phyloP scores from a whole-genome alignment of 1,140 invertebrate species.

The Penaeus japonicus region DNA sequence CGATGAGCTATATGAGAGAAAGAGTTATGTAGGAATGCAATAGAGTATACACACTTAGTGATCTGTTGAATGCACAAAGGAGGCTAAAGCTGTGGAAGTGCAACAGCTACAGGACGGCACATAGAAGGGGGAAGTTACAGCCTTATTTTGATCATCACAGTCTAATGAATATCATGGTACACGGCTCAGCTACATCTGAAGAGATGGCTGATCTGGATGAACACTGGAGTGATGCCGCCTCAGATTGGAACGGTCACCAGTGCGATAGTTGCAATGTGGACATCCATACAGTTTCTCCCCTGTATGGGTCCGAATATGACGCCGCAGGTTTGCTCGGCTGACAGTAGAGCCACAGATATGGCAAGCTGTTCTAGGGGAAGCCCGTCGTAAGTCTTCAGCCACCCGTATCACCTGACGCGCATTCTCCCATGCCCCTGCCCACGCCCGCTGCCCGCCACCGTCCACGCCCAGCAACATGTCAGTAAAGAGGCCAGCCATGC shows the following conservation, averaged over 20 bases:
- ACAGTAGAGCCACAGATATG: slow-evolving; percentile 52
- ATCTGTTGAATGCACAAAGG: not conserved
- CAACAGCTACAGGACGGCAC: not conserved
- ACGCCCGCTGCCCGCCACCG: slow-evolving; percentile 40
- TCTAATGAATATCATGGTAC: not conserved
- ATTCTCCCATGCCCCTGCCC: slow-evolving; percentile 43
- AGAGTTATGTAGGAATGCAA: too few relatives aligned
- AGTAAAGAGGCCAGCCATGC: slow-evolving; percentile 50
- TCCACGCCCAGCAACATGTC: slow-evolving; percentile 52
- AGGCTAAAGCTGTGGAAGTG: not conserved
- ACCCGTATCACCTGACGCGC: slow-evolving; percentile 24
- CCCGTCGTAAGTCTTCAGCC: slow-evolving; percentile 29
- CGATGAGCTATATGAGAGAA: too few relatives aligned
- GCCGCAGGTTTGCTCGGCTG: slow-evolving; percentile 50
- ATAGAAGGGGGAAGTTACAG: not conserved
- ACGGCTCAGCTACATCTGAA: slow-evolving; percentile 31
- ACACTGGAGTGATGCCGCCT: slow-evolving; percentile 48
- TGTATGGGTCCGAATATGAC: slow-evolving; percentile 57
- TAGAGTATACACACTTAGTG: too few relatives aligned
- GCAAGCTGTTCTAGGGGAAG: slow-evolving; percentile 41
- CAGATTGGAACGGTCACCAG: slow-evolving; percentile 55
- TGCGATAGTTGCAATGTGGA: slow-evolving; percentile 50
- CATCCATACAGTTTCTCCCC: slow-evolving; percentile 54
- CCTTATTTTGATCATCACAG: slow-evolving; percentile 22
- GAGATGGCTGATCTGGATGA: slow-evolving; percentile 48